phyloP scores from a whole-genome alignment of 2,888 invertebrate genomes.

The Thumatha senex region DNA sequence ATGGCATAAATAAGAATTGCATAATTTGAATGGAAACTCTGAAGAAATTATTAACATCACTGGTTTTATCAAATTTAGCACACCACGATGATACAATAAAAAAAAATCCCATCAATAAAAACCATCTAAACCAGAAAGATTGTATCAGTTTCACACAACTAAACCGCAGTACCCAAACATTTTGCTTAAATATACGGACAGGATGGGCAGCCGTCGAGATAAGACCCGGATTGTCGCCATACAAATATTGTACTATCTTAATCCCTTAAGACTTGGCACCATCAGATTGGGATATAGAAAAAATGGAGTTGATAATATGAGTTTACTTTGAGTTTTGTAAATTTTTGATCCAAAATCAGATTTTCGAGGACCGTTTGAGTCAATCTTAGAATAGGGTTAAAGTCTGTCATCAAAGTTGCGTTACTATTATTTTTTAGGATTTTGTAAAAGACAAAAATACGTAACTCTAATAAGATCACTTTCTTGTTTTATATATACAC shows the following conservation, averaged over 20 bases:
- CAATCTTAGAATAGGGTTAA: too few species aligned
- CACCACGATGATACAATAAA: constrained; percentile 14
- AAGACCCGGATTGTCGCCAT: constrained; percentile 52
- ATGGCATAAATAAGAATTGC: too few species aligned
- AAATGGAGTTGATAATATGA: constrained; percentile 10
- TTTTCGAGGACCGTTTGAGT: too few species aligned
- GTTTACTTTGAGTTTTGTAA: neutral
- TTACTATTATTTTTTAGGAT: too few species aligned
- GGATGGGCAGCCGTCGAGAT: constrained; percentile 51
- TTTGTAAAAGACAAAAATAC: too few species aligned
- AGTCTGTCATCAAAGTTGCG: too few species aligned
- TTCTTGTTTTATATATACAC: too few species aligned
- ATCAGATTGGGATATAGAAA: constrained; percentile 28
- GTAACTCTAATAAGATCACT: too few species aligned
- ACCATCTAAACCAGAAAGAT: constrained; percentile 3
- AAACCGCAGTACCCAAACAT: constrained; percentile 62
- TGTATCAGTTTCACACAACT: constrained; percentile 27
- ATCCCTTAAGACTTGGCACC: constrained; percentile 45
- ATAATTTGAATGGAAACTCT: too few species aligned
- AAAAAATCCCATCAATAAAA: neutral
- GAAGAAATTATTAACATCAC: too few species aligned
- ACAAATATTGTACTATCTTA: constrained; percentile 57
- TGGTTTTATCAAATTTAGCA: neutral
- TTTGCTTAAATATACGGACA: constrained; percentile 57
- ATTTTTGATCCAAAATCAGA: neutral